A percentile compares a stretch with the other conserved stretches of the same genome.
Conservation (phyloP, 2,113 vertebrate species). For the Pan paniscus region DNA sequence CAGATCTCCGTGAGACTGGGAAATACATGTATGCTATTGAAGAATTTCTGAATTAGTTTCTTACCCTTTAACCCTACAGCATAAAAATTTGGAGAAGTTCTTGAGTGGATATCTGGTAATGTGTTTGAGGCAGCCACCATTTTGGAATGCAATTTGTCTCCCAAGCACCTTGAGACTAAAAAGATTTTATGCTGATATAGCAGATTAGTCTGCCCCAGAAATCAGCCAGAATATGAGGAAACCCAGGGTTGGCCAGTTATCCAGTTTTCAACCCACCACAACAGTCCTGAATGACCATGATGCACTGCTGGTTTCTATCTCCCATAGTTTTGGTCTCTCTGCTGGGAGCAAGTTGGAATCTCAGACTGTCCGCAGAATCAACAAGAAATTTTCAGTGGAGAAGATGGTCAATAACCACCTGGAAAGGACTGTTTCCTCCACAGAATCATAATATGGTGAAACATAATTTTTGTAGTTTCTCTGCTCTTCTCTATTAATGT, state of each 20-base stretch:
- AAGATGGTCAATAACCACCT: not conserved
- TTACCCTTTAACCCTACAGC: not conserved
- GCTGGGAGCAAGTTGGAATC: not conserved
- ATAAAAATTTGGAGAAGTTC: not conserved
- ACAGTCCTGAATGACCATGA: too few relatives aligned
- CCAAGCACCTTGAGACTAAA: not conserved
- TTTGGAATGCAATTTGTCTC: not conserved
- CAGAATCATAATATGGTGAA: not conserved
- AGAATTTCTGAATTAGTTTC: not conserved
- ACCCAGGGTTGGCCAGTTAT: fast-evolving
- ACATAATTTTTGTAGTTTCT: not conserved
- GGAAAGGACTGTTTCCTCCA: not conserved
- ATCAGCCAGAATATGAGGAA: not conserved
- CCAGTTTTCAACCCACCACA: not conserved
- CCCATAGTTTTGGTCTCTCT: not conserved
- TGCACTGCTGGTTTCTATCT: too few relatives aligned
- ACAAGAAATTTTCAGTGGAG: not conserved
- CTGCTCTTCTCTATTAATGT: not conserved
- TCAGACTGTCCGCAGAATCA: not conserved
- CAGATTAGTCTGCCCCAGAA: not conserved
- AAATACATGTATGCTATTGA: not conserved
- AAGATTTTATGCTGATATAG: not conserved
- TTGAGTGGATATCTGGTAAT: not conserved
- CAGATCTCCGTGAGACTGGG: not conserved
- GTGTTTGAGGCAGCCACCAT: not conserved